Percentiles rank a stretch among this genome's conserved stretches.
Evolutionary conservation across 2,113 vertebrate genomes (phyloP).

Genomic region (Hassar affinis): DNA sequence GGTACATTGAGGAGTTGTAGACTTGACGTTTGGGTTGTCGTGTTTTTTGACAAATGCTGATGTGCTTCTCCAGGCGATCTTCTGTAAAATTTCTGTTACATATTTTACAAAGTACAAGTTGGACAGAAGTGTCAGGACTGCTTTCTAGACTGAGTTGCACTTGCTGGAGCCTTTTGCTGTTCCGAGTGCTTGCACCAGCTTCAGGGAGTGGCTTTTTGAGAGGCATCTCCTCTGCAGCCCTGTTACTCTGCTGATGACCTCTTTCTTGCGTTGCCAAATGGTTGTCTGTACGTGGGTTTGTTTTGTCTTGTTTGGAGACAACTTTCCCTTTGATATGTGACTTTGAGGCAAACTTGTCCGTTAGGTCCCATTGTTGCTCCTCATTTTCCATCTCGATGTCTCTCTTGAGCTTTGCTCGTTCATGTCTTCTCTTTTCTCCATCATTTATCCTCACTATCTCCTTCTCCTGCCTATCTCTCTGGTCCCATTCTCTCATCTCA

Average conservation of each 20-base stretch:
- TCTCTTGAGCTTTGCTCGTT: constrained; percentile 6
- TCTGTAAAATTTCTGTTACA: constrained; percentile 76
- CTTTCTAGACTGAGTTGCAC: neutral
- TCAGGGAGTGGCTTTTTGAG: neutral
- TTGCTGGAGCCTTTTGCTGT: neutral
- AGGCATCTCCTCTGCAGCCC: neutral
- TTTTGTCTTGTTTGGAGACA: neutral
- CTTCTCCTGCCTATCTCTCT: neutral
- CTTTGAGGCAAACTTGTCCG: constrained; percentile 9
- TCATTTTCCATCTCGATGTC: neutral
- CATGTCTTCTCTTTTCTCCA: constrained; percentile 57
- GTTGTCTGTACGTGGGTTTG: neutral
- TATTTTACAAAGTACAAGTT: constrained; percentile 69
- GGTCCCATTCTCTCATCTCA: neutral
- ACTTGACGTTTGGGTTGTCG: constrained; percentile 72
- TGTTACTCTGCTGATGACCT: neutral
- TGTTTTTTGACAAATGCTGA: constrained; percentile 71
- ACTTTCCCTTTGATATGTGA: constrained; percentile 2
- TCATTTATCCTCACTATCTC: neutral
- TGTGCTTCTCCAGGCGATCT: constrained; percentile 77
- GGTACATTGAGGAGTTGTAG: constrained; percentile 76
- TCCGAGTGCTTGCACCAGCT: neutral
- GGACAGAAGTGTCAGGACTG: neutral
- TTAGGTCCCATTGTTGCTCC: constrained; percentile 47
- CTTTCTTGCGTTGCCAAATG: neutral